A percentile compares a stretch with the other conserved stretches of the same genome.
phyloP scores from a whole-genome alignment of 2,888 invertebrate genomes.

The Saturnia pavonia region DNA sequence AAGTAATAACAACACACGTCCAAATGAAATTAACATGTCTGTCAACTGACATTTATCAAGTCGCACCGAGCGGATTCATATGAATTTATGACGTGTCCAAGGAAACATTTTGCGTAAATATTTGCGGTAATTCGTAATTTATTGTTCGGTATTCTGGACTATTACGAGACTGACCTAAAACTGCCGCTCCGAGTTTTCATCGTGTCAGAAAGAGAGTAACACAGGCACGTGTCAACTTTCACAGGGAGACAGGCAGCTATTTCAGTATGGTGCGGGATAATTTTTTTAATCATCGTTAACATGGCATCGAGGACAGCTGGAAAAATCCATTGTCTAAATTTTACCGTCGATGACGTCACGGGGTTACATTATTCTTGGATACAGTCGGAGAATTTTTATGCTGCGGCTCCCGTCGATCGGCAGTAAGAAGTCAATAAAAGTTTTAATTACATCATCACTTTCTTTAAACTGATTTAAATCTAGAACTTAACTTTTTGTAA shows the following conservation, averaged over 20 bases:
- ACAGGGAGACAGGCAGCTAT: slow-evolving; percentile 55
- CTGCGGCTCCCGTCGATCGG: slow-evolving; percentile 19
- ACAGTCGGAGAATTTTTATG: slow-evolving; percentile 19
- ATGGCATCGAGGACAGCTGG: slow-evolving; percentile 41
- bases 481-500: no score
- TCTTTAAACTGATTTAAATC: background rate
- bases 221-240: slow-evolving; percentile 68
- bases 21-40: slow-evolving; percentile 40
- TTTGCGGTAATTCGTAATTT: slow-evolving; percentile 45
- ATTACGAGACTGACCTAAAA: slow-evolving; percentile 71
- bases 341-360: slow-evolving; percentile 31
- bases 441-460: background rate
- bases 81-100: slow-evolving; percentile 44
- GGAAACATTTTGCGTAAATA: slow-evolving; percentile 45
- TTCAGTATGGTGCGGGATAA: slow-evolving; percentile 56
- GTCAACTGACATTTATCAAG: slow-evolving; percentile 41
- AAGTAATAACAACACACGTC: slow-evolving; percentile 31
- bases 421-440: background rate
- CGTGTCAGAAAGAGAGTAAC: slow-evolving; percentile 61
- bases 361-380: slow-evolving; percentile 22
- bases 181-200: slow-evolving; percentile 62
- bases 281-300: slow-evolving; percentile 54
- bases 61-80: slow-evolving; percentile 35
- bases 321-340: slow-evolving; percentile 53
- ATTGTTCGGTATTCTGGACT: slow-evolving; percentile 61